Evolutionary conservation across 2,113 vertebrate species (phyloP), one percentile per base, ranked within the genome.

Genomic region (Anseranas semipalmata): DNA sequence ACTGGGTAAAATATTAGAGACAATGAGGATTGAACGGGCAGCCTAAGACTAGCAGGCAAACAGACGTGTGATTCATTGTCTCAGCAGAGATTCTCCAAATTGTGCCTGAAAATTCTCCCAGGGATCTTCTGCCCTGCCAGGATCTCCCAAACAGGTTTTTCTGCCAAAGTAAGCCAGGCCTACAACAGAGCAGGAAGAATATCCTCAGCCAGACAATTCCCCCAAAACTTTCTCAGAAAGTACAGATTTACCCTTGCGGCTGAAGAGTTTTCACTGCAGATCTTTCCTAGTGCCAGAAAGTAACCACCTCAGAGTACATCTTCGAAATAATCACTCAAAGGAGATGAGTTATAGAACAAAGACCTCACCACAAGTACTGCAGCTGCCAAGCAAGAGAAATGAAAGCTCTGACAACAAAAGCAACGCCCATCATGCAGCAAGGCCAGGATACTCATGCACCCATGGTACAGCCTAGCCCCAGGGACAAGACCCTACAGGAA

Each of bases 71-170:
- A 20, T 56, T 95, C 45, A 63, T 76, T 59, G 30, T 46, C 84
- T 46, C 86, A 8, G 43, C 46, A 67, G 56, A 78, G 48, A 9
- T 55, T 35, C 46, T 85, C 84, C 80, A 78, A 65, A 55, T 12
- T 0, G 1, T 0, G 0, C 80, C 89, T 84, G 84, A 60, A 92
- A 85, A 39, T 71, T 63, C 76, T 59, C 83, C 46, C 30, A 2
- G 0, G 55, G 59, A 59, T 16, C 35, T 19, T 30, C 56, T 43
- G 22, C 60, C 66, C 60, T 20, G 9, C 53, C 62, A 53, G 33
- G 35, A 73, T 41, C 27, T 66, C 45, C 16, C 10, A 32, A 46
- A 74, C 2, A 2, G 4, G 19, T 14, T 81, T 77, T 84, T 37
- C 90, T 78, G 50, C 24, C 67, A 55, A 66, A 84, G 77, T 27